Conservation (phyloP, 1,140 invertebrate species). For the Steinernema khuongi region DNA sequence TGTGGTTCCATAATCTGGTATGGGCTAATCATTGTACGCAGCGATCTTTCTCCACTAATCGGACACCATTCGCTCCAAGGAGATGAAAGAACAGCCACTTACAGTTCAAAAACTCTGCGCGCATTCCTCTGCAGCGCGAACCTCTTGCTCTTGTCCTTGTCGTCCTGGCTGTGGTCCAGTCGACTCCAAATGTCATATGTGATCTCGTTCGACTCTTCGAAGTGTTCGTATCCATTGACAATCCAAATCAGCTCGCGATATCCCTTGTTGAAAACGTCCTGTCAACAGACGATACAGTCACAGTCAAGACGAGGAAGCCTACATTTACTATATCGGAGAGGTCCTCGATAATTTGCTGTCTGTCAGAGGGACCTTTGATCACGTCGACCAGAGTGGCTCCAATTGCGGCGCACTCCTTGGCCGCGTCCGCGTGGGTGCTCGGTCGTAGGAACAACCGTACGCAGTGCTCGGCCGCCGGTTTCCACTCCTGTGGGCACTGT, state of each 20-base stretch:
- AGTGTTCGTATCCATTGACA: not conserved
- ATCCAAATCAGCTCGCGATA: conserved; percentile 10
- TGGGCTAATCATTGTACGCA: too few relatives aligned
- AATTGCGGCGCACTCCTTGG: not conserved
- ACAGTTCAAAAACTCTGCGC: not conserved
- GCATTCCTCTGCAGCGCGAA: not conserved
- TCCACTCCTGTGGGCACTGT: not conserved
- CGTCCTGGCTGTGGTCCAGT: not conserved
- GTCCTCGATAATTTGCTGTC: conserved; percentile 10
- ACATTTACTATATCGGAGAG: conserved; percentile 11
- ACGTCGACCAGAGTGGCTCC: conserved; percentile 2
- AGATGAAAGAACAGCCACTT: too few relatives aligned
- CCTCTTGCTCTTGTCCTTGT: not conserved
- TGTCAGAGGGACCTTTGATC: conserved; percentile 3
- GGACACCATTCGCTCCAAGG: too few relatives aligned
- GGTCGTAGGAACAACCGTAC: not conserved
- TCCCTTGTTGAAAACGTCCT: conserved; percentile 8
- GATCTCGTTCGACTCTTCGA: conserved; percentile 8
- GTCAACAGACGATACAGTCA: not conserved
- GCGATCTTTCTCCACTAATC: too few relatives aligned
- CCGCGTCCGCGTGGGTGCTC: not conserved
- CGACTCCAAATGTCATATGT: conserved; percentile 3
- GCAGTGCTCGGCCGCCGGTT: conserved; percentile 1
- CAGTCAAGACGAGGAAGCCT: not conserved
- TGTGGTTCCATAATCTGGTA: too few relatives aligned